These are phyloP conservation scores for Heloderma charlesbogerti DNA, from an alignment of 2,113 vertebrate species.

Conservation along the genomic window DNA sequence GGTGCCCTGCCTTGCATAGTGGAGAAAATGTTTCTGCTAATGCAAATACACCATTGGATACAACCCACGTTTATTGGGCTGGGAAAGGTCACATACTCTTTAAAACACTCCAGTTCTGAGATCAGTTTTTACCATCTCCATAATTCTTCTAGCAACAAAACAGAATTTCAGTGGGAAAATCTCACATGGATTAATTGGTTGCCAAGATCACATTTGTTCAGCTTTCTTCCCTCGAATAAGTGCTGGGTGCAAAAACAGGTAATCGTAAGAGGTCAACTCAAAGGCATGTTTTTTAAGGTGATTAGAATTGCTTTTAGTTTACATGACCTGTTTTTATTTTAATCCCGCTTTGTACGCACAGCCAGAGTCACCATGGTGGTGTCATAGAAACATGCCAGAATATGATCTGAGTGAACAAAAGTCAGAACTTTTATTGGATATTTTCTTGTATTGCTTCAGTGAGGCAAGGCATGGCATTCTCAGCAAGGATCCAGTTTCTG, in stretches of 20 bases:
- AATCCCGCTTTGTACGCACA: not conserved
- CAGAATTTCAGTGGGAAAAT: slow-evolving; percentile 70
- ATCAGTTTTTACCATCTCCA: slow-evolving; percentile 68
- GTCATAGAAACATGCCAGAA: too few species aligned
- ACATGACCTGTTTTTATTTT: not conserved
- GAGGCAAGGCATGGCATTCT: not conserved
- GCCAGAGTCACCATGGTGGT: not conserved
- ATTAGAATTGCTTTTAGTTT: slow-evolving; percentile 32
- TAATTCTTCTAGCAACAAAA: slow-evolving; percentile 71
- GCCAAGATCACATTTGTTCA: slow-evolving; percentile 71
- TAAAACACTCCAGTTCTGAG: slow-evolving; percentile 64
- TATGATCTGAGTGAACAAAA: not conserved
- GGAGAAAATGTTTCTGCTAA: not conserved
- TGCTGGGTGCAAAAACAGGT: slow-evolving; percentile 59
- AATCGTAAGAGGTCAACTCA: slow-evolving; percentile 35
- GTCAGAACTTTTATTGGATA: not conserved
- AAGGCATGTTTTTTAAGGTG: not conserved
- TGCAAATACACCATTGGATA: not conserved
- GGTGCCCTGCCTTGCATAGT: not conserved
- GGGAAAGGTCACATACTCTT: slow-evolving; percentile 37
- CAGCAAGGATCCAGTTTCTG: not conserved
- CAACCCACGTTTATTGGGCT: too few species aligned
- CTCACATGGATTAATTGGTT: slow-evolving; percentile 70
- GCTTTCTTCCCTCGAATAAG: slow-evolving; percentile 59
- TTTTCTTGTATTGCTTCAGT: not conserved